Evolutionary conservation across 2,113 vertebrate genomes (phyloP), one percentile per base, ranked within the genome.

Genomic region (Rhinichthys klamathensis): DNA sequence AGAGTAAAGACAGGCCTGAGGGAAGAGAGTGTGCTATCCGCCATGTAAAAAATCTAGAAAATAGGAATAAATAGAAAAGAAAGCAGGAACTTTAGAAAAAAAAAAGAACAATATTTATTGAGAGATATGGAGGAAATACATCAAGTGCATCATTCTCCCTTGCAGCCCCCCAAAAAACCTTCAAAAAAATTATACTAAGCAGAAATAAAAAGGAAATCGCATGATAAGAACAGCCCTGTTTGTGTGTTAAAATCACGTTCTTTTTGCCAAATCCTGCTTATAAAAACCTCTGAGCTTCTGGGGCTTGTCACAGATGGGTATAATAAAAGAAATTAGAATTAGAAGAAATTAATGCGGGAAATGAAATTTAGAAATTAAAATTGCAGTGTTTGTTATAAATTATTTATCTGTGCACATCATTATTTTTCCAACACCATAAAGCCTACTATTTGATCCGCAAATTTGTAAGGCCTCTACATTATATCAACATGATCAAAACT

Each of bases 1-100:
- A 73, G 60, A 54, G 69, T 35, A 87, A 86, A 77, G 69, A 30
- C n/a, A 75, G 38, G 85, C 69, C 27, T 6, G 58, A 54, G 30
- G 80, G 35, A 21, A 83, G 74, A 80, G 83, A 82, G 44, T 32
- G 27, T 27, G 56, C 30, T 56, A 69, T 44, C 44, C 46, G 58
- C 54, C 30, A 30, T 70, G 72, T 51, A 60, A 15, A 58, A 30
- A 73, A 67, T 60, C 25, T 9, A n/a, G 38, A 56, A 51, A 77
- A 32, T 11, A 73, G 35, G n/a, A 73, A 74, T 13, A 54, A 51
- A 16, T 11, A 44, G 49, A 72, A 72, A 79, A 35, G 12, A 54
- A 76, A 32, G 46, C n/a, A 63, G 73, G 60, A 21, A 83, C 16
- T 70, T n/a, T 27, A 60, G 35, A 23, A n/a, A 38, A 38, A 38